These are phyloP conservation scores for Meles meles DNA, from an alignment of 2,113 vertebrate genomes.

Conservation along the genomic window DNA sequence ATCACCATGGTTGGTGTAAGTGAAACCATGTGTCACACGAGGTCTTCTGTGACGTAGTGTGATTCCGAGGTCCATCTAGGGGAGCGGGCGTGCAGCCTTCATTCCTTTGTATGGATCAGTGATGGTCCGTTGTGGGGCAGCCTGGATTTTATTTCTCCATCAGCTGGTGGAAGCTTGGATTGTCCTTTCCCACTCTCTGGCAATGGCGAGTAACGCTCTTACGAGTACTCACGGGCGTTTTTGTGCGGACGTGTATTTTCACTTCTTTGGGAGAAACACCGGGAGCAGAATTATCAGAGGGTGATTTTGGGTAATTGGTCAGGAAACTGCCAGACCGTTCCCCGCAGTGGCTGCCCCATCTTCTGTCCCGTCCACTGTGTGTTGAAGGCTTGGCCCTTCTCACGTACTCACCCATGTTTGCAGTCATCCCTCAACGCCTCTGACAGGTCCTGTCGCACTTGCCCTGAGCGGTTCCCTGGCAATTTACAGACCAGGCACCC, in stretches of 20 bases:
- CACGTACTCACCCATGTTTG: accelerated
- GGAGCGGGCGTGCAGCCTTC: accelerated
- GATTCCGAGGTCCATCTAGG: neutral
- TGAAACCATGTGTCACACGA: accelerated
- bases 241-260: neutral
- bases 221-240: accelerated
- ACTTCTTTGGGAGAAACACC: neutral
- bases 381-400: accelerated
- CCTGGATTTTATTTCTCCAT: accelerated
- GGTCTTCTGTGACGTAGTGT: neutral
- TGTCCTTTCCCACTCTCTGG: neutral
- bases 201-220: accelerated
- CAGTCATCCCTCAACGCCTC: accelerated
- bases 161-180: accelerated
- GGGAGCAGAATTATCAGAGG: accelerated
- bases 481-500: too few species aligned
- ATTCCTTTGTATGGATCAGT: too few species aligned
- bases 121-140: accelerated
- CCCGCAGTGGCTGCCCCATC: neutral
- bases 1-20: too few species aligned
- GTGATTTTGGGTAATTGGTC: accelerated
- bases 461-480: neutral
- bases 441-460: too few species aligned
- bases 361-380: accelerated
- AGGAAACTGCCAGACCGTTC: neutral